Evolutionary conservation across 2,797 vertebrate genomes (phyloP), one percentile per base, ranked within the genome.

Genomic region (Pempheris klunzingeri): DNA sequence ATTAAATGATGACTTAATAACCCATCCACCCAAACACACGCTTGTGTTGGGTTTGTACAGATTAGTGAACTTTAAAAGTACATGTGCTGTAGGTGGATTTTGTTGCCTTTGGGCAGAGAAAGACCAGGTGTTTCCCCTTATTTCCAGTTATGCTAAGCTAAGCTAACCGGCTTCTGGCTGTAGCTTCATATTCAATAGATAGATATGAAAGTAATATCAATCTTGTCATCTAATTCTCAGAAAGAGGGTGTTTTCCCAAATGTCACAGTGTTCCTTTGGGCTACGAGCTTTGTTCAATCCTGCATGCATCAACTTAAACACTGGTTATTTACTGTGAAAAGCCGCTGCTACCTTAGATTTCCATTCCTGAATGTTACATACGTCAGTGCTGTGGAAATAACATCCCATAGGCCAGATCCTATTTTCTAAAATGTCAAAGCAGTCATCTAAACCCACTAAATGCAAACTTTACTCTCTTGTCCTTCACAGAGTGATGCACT

Each of bases 401-500:
- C 26, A 71, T 67, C 59, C 61, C 36, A 65, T 18, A 10, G n/a
- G n/a, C n/a, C 58, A 55, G 47, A 49, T 63, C 10, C 38, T 55
- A 13, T 58, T 39, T 63, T 64, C 11, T 36, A 22, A 76, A 77
- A 60, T 39, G 70, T 52, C 67, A 61, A 61, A 69, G 64, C 59
- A 14, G 68, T 26, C 49, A 7, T 60, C 32, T 15, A 66, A 78
- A 77, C 36, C 38, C 62, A 64, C 62, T 36, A 55, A 67, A 64
- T 58, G 26, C 64, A 77, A 83, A 81, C 60, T 72, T 67, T 61
- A 73, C 52, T 61, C 34, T 69, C 64, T 30, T 5, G n/a, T 57
- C 24, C 14, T 34, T 24, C 58, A 59, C 2, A 44, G 65, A 66
- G n/a, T 43, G 52, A 74, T 52, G 80, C 32, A 14, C 36, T 44